A percentile compares a stretch with the other conserved stretches of the same genome.
These are phyloP conservation scores for Eublepharis macularius DNA, from an alignment of 2,113 vertebrate species.

Conservation along the genomic window DNA sequence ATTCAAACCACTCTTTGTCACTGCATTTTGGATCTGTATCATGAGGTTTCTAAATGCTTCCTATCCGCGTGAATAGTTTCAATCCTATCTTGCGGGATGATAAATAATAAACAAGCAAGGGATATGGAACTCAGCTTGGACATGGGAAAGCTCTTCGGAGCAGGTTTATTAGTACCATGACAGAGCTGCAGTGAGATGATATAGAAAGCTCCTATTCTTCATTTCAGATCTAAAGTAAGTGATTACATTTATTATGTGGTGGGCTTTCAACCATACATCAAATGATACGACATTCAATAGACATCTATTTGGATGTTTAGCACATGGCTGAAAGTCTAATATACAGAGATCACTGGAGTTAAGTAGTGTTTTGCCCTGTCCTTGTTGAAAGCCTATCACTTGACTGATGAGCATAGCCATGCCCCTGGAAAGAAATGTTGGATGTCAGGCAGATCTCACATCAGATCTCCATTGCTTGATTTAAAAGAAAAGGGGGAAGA, in stretches of 20 bases:
- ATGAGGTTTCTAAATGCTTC: neutral
- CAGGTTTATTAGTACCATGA: neutral
- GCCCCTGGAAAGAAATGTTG: neutral
- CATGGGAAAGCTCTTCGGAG: neutral
- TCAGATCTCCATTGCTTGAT: neutral
- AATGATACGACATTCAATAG: neutral
- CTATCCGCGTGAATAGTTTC: neutral
- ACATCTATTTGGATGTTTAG: constrained; percentile 15
- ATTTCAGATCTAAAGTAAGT: neutral
- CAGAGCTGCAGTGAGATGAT: neutral
- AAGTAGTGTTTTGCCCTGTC: constrained; percentile 10
- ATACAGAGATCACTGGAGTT: constrained; percentile 1
- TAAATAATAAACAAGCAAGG: neutral
- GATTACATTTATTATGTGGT: constrained; percentile 15
- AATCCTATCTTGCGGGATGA: neutral
- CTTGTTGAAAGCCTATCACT: neutral
- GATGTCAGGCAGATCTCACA: neutral
- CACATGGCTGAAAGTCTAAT: constrained; percentile 16
- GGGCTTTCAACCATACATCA: constrained; percentile 27
- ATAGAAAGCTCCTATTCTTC: constrained; percentile 4
- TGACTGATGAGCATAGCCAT: neutral
- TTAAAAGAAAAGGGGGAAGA: neutral
- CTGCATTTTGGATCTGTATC: neutral
- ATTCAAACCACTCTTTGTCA: neutral
- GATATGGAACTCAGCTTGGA: neutral